Conservation (phyloP, 2,888 invertebrate genomes). For the Xestobium rufovillosum region DNA sequence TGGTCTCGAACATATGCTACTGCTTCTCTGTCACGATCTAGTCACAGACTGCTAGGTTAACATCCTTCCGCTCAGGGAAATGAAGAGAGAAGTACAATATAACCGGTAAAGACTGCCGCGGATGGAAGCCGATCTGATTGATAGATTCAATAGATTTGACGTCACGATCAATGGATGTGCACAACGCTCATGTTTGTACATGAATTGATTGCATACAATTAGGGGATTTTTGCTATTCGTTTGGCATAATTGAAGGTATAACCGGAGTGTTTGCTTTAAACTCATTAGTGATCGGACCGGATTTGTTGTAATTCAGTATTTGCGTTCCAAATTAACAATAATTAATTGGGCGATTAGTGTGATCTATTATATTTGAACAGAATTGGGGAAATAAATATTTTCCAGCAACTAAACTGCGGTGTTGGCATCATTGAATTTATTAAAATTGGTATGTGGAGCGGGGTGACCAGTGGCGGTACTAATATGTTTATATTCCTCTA, state of each 20-base stretch:
- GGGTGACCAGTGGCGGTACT: too few relatives aligned
- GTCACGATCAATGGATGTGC: slow-evolving; percentile 29
- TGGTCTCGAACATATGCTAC: slow-evolving; percentile 36
- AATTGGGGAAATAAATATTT: slow-evolving; percentile 25
- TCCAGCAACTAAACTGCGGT: slow-evolving; percentile 15
- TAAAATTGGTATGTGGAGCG: too few relatives aligned
- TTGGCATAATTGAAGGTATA: slow-evolving; percentile 29
- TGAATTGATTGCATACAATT: slow-evolving; percentile 37
- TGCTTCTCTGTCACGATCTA: too few relatives aligned
- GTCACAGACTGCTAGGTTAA: not conserved
- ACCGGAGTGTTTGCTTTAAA: slow-evolving; percentile 38
- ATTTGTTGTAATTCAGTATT: slow-evolving; percentile 42
- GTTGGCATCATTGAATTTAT: too few relatives aligned
- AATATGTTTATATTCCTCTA: too few relatives aligned
- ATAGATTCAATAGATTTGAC: slow-evolving; percentile 25
- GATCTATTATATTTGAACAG: slow-evolving; percentile 32
- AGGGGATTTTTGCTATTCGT: slow-evolving; percentile 33
- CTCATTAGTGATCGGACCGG: slow-evolving; percentile 40
- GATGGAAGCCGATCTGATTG: slow-evolving; percentile 17
- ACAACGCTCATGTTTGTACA: slow-evolving; percentile 23
- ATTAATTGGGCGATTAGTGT: slow-evolving; percentile 42
- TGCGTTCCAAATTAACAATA: slow-evolving; percentile 43
- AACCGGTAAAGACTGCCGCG: not conserved
- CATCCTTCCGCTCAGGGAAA: not conserved
- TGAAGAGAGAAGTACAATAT: not conserved